A percentile compares a stretch with the other conserved stretches of the same genome.
These are phyloP conservation scores for Emesis russula DNA, from an alignment of 2,888 invertebrate genomes.

Conservation along the genomic window DNA sequence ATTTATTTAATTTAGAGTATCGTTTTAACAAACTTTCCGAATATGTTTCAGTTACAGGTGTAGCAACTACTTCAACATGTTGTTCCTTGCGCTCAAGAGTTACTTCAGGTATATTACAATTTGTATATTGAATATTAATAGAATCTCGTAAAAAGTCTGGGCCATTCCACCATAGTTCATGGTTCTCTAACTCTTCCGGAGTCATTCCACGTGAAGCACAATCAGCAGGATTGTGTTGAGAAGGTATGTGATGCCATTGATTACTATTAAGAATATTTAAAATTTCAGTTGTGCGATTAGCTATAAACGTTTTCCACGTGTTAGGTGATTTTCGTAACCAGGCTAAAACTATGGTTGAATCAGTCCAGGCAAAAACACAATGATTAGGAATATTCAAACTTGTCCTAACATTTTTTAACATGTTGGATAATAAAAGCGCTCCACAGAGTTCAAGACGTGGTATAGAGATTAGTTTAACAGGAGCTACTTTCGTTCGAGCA, in stretches of 20 bases:
- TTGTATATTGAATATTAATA: too few relatives aligned
- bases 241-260: background rate
- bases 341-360: background rate
- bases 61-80: too few relatives aligned
- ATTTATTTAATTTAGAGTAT: too few relatives aligned
- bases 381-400: background rate
- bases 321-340: background rate
- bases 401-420: background rate
- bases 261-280: background rate
- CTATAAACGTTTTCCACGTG: background rate
- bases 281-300: background rate
- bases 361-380: background rate
- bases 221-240: background rate
- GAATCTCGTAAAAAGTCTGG: background rate
- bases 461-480: background rate
- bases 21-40: too few relatives aligned
- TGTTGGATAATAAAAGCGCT: background rate
- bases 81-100: too few relatives aligned
- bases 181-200: background rate
- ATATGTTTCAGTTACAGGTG: too few relatives aligned
- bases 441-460: background rate
- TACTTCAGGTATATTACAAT: too few relatives aligned
- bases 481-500: conserved; percentile 5
- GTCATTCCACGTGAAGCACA: background rate
- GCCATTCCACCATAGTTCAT: background rate